Conservation (phyloP, 2,888 invertebrate genomes). For the Aplocera efformata region DNA sequence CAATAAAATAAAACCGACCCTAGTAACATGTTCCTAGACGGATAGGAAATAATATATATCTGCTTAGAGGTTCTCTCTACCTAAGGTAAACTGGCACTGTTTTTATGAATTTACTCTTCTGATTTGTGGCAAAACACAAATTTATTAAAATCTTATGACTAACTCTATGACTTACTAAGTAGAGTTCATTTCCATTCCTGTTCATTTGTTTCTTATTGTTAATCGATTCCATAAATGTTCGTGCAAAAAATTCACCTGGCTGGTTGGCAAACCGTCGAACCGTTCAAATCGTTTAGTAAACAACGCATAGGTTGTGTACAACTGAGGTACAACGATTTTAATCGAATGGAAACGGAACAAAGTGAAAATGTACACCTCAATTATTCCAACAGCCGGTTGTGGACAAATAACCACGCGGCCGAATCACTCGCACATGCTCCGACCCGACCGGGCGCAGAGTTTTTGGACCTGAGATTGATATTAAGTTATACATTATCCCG, state of each 20-base stretch:
- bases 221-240: constrained; percentile 33
- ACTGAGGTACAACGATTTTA: constrained; percentile 77
- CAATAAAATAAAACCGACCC: too few relatives aligned
- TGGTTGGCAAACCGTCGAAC: constrained; percentile 66
- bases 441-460: constrained; percentile 28
- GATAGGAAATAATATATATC: too few relatives aligned
- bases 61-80: too few relatives aligned
- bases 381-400: constrained; percentile 71
- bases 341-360: constrained; percentile 80
- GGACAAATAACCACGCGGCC: constrained; percentile 71
- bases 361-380: constrained; percentile 81
- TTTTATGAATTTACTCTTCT: too few relatives aligned
- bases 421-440: constrained; percentile 47
- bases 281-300: constrained; percentile 79
- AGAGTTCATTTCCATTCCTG: constrained; percentile 14
- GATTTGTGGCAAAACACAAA: too few relatives aligned
- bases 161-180: too few relatives aligned
- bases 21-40: too few relatives aligned
- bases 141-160: constrained; percentile 14
- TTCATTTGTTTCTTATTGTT: constrained; percentile 29
- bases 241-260: constrained; percentile 51
- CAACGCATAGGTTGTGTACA: constrained; percentile 76
- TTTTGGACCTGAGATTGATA: constrained; percentile 15
- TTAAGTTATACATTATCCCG: neutral
- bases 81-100: too few relatives aligned